phyloP scores from a whole-genome alignment of 2,797 vertebrate species.

The Notolabrus celidotus region DNA sequence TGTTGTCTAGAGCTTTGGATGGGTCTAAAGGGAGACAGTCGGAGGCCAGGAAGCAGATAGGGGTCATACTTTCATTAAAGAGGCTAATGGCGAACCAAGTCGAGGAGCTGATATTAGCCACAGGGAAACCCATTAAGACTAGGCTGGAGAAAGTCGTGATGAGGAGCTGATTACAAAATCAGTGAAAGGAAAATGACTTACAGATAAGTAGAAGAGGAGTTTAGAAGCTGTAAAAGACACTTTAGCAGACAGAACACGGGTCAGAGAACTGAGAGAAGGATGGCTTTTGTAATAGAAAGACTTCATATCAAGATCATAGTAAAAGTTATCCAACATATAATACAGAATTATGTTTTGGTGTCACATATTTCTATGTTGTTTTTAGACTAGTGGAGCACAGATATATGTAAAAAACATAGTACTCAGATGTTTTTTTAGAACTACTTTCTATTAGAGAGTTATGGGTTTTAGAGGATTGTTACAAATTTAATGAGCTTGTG shows the following conservation, averaged over 20 bases:
- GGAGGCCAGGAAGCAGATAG: slow-evolving; percentile 35
- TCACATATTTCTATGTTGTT: too few relatives aligned
- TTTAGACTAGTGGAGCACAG: too few relatives aligned
- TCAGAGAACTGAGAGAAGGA: background rate
- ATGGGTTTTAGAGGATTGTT: too few relatives aligned
- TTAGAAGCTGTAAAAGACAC: slow-evolving; percentile 37
- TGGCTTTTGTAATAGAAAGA: background rate
- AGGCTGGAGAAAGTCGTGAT: slow-evolving; percentile 58
- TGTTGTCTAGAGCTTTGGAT: slow-evolving; percentile 38
- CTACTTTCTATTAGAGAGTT: too few relatives aligned
- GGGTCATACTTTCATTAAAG: slow-evolving; percentile 71
- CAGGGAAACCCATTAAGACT: slow-evolving; percentile 65
- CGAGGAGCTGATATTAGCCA: slow-evolving; percentile 66
- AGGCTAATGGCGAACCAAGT: slow-evolving; percentile 70
- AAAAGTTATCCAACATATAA: background rate
- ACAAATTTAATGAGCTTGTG: too few relatives aligned
- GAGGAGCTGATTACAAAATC: slow-evolving; percentile 73
- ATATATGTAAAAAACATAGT: too few relatives aligned
- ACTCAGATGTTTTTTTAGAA: too few relatives aligned
- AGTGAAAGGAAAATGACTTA: slow-evolving; percentile 68
- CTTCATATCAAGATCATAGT: background rate
- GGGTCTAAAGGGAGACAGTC: slow-evolving; percentile 40
- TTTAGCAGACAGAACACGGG: slow-evolving; percentile 18
- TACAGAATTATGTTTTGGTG: background rate
- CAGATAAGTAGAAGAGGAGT: slow-evolving; percentile 50